Evolutionary conservation across 2,888 invertebrate genomes (phyloP).

Genomic region (Sphaerophoria rueppellii): DNA sequence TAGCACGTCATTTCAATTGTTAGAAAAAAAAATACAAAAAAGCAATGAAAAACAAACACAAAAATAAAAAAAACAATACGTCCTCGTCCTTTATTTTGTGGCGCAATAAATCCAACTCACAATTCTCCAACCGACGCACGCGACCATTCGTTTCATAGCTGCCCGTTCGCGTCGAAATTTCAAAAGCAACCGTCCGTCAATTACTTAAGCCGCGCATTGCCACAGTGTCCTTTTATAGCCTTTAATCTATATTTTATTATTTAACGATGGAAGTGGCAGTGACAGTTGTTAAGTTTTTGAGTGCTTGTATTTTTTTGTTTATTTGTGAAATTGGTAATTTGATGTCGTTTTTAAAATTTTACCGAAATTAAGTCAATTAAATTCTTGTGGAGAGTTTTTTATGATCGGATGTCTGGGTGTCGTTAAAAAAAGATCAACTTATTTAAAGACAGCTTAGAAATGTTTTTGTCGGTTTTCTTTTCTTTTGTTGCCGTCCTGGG

Average conservation of each 20-base stretch:
- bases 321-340: slow-evolving; percentile 7
- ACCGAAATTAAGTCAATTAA: not conserved
- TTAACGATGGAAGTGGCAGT: slow-evolving; percentile 39
- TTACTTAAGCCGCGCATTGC: slow-evolving; percentile 40
- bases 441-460: no score
- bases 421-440: not conserved
- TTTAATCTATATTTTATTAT: slow-evolving; percentile 64
- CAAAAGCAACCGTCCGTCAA: slow-evolving; percentile 45
- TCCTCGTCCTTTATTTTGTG: slow-evolving; percentile 3
- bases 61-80: not conserved
- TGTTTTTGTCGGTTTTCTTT: not conserved
- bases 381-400: not conserved
- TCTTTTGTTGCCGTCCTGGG: not conserved
- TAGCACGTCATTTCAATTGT: slow-evolving; percentile 6
- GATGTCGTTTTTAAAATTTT: slow-evolving; percentile 2
- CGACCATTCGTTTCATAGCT: no score
- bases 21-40: not conserved
- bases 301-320: not conserved
- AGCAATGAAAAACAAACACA: not conserved
- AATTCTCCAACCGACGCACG: slow-evolving; percentile 8
- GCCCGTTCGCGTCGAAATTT: not conserved
- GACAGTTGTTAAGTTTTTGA: not conserved
- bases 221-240: slow-evolving; percentile 61
- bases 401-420: not conserved
- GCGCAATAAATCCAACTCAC: slow-evolving; percentile 15